These are phyloP conservation scores for Antechinus flavipes DNA, from an alignment of 2,113 vertebrate species.

Conservation along the genomic window DNA sequence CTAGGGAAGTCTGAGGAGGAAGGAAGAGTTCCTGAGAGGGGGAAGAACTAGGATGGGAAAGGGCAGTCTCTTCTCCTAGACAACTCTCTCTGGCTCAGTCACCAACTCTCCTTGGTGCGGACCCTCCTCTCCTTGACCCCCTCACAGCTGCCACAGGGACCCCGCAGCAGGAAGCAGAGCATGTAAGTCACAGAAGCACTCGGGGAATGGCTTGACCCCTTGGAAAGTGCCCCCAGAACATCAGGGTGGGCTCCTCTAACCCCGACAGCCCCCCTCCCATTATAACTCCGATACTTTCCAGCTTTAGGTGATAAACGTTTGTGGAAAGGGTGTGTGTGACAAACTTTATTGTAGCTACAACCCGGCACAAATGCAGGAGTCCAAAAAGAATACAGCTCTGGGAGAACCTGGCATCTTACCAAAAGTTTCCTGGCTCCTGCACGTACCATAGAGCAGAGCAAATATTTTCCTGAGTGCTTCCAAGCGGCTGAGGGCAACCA, in stretches of 20 bases:
- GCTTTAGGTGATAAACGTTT: background rate
- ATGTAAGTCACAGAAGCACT: background rate
- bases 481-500: background rate
- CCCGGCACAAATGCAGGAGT: background rate
- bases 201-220: background rate
- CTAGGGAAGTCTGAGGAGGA: background rate
- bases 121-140: background rate
- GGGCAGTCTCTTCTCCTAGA: background rate
- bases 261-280: background rate
- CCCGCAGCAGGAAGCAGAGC: background rate
- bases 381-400: background rate
- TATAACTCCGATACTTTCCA: background rate
- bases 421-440: background rate
- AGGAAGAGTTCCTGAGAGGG: background rate
- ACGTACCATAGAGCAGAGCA: background rate
- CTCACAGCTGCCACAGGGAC: background rate
- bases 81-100: background rate
- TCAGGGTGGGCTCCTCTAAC: background rate
- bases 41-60: background rate
- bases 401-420: background rate
- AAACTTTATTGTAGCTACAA: background rate
- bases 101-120: background rate
- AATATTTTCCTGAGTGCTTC: background rate
- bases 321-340: background rate
- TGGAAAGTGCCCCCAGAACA: background rate